phyloP scores from a whole-genome alignment of 2,888 invertebrate genomes.

The Himalopsyche japonica region DNA sequence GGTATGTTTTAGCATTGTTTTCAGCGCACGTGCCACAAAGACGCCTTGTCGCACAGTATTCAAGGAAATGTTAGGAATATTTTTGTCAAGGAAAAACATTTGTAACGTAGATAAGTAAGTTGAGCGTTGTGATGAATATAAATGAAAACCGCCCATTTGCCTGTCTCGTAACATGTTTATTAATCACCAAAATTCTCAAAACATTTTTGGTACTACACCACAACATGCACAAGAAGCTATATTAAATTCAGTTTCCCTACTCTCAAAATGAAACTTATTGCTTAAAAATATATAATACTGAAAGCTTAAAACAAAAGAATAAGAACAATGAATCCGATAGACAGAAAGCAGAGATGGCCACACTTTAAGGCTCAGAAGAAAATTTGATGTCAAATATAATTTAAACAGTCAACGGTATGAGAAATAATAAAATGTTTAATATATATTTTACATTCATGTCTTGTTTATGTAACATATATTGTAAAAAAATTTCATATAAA shows the following conservation, averaged over 20 bases:
- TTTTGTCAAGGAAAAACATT: constrained; percentile 24
- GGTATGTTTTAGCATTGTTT: neutral
- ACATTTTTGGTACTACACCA: neutral
- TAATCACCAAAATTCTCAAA: constrained; percentile 12
- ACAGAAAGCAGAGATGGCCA: too few relatives aligned
- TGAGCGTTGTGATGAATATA: constrained; percentile 22
- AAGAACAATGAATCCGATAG: too few relatives aligned
- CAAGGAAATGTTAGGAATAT: constrained; percentile 18
- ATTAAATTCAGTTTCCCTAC: neutral
- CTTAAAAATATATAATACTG: neutral
- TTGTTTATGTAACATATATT: too few relatives aligned
- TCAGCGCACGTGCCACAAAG: constrained; percentile 3
- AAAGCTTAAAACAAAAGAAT: neutral
- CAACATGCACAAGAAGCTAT: neutral
- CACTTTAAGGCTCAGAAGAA: too few relatives aligned
- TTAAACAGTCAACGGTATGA: too few relatives aligned
- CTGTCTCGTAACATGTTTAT: constrained; percentile 16
- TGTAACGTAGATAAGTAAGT: constrained; percentile 21
- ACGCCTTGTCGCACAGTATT: neutral
- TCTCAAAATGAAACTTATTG: neutral
- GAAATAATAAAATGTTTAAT: too few relatives aligned
- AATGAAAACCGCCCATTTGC: constrained; percentile 18
- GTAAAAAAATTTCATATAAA: too few relatives aligned
- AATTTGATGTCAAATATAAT: too few relatives aligned
- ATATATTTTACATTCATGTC: too few relatives aligned